Evolutionary conservation across 2,888 invertebrate species (phyloP), one percentile per base, ranked within the genome.

Genomic region (Drosophila fulvimacula): DNA sequence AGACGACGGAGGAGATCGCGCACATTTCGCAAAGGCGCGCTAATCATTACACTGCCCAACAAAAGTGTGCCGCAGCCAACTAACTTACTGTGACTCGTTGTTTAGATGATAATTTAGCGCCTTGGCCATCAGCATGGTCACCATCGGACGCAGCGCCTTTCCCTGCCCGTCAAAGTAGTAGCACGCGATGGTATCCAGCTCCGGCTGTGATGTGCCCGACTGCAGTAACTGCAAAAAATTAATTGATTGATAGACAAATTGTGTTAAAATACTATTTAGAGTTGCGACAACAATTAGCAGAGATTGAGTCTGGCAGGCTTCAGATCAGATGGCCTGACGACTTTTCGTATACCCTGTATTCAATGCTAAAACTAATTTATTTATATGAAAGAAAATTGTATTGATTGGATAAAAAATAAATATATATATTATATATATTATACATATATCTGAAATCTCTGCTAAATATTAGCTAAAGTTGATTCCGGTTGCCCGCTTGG

Each of bases 151-250:
- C 82, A 99, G 94, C 81, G 98, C 97, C 94, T 99, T 99, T 90
- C 99, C 99, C 93, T 98, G 97, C 71, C 99, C 98, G 93, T 98
- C 98, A 94, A 99, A 99, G 94, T 99, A 99, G 93, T 99, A 99
- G 91, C 97, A 96, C 73, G 98, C 96, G 93, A 99, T 97, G 92
- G 96, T 96, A 93, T 96, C 95, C 92, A 99, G 94, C 93, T 98
- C 97, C 74, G 95, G 94, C 93, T 96, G 96, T 92, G 95, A 95
- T 89, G 97, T 97, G 93, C 96, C 96, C 90, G 94, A 94, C 91
- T 95, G 94, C 92, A 97, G 94, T 92, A 92, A 68, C 92, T 93
- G 70, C 7, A 62, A 51, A 42, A 0, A 21, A 13, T 32, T 5
- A 41, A 17, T 11, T 15, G 15, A 17, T 21, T 7, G 42, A 42